Conservation (phyloP, 2,888 invertebrate genomes). For the Nomada hirtipes region DNA sequence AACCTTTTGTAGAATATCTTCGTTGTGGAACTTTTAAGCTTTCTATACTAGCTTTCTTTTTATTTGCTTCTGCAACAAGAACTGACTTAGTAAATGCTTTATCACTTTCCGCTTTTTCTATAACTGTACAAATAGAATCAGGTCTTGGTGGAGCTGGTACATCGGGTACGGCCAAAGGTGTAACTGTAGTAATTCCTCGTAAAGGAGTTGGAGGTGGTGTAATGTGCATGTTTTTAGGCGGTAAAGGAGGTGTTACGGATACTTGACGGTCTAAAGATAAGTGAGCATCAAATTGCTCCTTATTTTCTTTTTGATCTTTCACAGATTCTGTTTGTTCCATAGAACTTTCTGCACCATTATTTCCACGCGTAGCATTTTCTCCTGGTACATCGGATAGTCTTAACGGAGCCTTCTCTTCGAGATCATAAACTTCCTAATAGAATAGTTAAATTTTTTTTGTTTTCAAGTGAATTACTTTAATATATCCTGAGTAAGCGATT, state of each 20-base stretch:
- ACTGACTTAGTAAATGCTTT: constrained; percentile 26
- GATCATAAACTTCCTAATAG: constrained; percentile 74
- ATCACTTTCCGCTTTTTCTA: constrained; percentile 39
- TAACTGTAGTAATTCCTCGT: constrained; percentile 80
- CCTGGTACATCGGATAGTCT: constrained; percentile 47
- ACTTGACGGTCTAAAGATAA: constrained; percentile 75
- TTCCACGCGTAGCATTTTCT: constrained; percentile 18
- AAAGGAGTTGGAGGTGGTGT: constrained; percentile 82
- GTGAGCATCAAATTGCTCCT: constrained; percentile 50
- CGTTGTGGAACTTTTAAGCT: constrained; percentile 75
- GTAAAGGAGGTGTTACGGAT: constrained; percentile 81
- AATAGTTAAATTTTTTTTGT: constrained; percentile 15
- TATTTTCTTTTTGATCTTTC: constrained; percentile 29
- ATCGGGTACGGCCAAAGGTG: constrained; percentile 79
- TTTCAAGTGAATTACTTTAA: constrained; percentile 8
- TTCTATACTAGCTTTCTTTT: constrained; percentile 35
- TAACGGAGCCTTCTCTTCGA: constrained; percentile 78
- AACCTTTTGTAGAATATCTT: constrained; percentile 85
- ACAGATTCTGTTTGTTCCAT: constrained; percentile 12
- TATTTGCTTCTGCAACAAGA: constrained; percentile 27
- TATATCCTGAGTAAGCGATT: not conserved
- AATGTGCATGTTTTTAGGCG: constrained; percentile 81
- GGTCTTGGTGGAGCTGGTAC: constrained; percentile 82
- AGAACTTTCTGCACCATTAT: not conserved
- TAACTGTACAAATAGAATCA: constrained; percentile 74